Base-by-base conservation (phyloP, 2,888 invertebrate genomes). In the Leptinotarsa rubiginosa region DNA sequence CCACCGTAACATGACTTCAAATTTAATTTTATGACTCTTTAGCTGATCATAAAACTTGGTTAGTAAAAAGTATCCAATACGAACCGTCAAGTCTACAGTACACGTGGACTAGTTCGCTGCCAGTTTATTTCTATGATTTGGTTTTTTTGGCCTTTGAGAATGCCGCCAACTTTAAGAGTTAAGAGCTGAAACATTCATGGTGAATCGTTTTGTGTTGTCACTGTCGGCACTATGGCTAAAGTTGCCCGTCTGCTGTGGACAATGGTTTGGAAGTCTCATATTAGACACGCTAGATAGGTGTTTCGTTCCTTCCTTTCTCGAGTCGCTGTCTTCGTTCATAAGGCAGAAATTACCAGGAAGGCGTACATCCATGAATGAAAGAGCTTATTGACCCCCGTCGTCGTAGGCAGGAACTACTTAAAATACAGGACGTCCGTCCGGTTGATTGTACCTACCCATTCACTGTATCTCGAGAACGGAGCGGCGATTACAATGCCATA, bases 371-470 rank as follows among this genome's bases (percentile, higher is more conserved):
- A 62, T 62, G 62, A 62, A 62, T 62, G 62, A 62, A 52, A 67
- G 49, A 67, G 67, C 67, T 52, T 66, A 66, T 67, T 67, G 67
- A 67, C 67, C 67, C 67, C 52, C n/a, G 25, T 16, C 41, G 25
- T 62, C 62, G 62, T 62, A 62, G 62, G 62, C 62, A 62, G 62
- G 62, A 62, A 62, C 62, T 62, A 62, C 41, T 62, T 59, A 41
- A 62, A 62, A 67, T 49, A 67, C 52, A 67, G 67, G 50, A 67
- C 67, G 67, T 67, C 67, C 49, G 47, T 67, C 52, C 67, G 50
- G 67, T 25, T 18, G 25, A 31, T 49, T 22, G 50, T 67, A 67
- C 67, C 67, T 67, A 67, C 67, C 20, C 52, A 49, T 52, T 67
- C 65, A 50, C 25, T 16, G 49, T 5, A 67, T 67, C 62, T 62